These are phyloP conservation scores for Cranoglanis bouderius DNA, from an alignment of 2,113 vertebrate species.

Conservation along the genomic window DNA sequence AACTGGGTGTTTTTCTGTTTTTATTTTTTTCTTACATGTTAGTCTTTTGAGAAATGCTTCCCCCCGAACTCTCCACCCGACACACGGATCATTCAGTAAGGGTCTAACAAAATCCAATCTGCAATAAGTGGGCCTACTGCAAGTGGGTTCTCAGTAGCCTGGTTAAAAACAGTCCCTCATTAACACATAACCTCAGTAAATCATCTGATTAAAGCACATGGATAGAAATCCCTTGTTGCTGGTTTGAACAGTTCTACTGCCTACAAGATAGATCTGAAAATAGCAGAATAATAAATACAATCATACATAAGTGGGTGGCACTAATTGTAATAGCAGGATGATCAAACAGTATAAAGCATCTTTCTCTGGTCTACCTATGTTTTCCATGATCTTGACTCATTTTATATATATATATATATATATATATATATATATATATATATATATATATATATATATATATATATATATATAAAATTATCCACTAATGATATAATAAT, in stretches of 20 bases:
- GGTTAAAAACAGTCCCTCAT: slow-evolving; percentile 32
- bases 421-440: too few species aligned
- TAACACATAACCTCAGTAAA: slow-evolving; percentile 38
- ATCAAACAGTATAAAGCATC: background rate
- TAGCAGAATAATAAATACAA: background rate
- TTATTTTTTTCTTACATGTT: slow-evolving; percentile 1
- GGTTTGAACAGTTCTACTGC: background rate
- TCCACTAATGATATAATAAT: too few species aligned
- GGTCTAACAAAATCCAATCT: slow-evolving; percentile 14
- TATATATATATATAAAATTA: too few species aligned
- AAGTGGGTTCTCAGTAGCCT: background rate
- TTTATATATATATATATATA: too few species aligned
- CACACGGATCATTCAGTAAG: slow-evolving; percentile 13
- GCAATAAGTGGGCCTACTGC: slow-evolving; percentile 15
- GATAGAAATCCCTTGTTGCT: background rate
- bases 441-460: too few species aligned
- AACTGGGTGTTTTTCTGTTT: slow-evolving; percentile 40
- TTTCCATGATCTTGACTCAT: background rate
- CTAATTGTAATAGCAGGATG: slow-evolving; percentile 9
- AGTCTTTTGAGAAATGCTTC: slow-evolving; percentile 38
- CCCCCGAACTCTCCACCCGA: background rate
- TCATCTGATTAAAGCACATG: slow-evolving; percentile 1
- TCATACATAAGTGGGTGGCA: background rate
- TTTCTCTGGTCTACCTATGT: background rate
- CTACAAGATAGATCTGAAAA: background rate